A percentile compares a stretch with the other conserved stretches of the same genome.
These are phyloP conservation scores for Drosophila rubida DNA, from an alignment of 2,888 invertebrate genomes.

Conservation along the genomic window DNA sequence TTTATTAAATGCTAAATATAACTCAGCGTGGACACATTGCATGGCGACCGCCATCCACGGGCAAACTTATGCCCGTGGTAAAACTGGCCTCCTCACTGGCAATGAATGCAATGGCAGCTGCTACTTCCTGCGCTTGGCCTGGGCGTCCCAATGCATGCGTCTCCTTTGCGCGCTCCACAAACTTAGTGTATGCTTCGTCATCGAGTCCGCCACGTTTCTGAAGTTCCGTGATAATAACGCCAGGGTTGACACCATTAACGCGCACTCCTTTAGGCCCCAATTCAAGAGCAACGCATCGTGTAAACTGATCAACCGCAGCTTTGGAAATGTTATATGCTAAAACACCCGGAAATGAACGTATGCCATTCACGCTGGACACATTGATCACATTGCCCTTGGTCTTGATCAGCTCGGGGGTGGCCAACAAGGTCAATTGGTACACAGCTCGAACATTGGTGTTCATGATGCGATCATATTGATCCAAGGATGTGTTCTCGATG, in stretches of 20 bases:
- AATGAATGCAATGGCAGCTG: constrained; percentile 95
- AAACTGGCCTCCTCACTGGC: constrained; percentile 95
- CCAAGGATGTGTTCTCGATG: constrained; percentile 93
- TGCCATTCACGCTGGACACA: constrained; percentile 96
- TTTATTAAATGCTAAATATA: constrained; percentile 1
- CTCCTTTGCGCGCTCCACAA: constrained; percentile 92
- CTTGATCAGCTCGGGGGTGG: constrained; percentile 93
- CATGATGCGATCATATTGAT: constrained; percentile 95
- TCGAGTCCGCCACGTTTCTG: constrained; percentile 94
- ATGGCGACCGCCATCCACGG: constrained; percentile 97
- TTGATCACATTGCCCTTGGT: constrained; percentile 96
- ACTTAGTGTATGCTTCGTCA: constrained; percentile 92
- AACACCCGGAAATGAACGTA: constrained; percentile 95
- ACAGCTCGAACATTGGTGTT: constrained; percentile 94
- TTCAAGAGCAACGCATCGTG: constrained; percentile 95
- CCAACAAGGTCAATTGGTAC: constrained; percentile 93
- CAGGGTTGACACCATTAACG: constrained; percentile 96
- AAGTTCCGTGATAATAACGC: constrained; percentile 94
- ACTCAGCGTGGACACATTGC: constrained; percentile 95
- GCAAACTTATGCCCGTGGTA: constrained; percentile 94
- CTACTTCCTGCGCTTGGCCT: constrained; percentile 94
- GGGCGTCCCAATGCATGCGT: constrained; percentile 97
- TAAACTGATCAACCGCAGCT: constrained; percentile 97
- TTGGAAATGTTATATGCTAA: constrained; percentile 97
- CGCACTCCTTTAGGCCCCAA: constrained; percentile 92